Evolutionary conservation across 2,797 vertebrate genomes (phyloP).

Genomic region (Sternarchorhynchus goeldii): DNA sequence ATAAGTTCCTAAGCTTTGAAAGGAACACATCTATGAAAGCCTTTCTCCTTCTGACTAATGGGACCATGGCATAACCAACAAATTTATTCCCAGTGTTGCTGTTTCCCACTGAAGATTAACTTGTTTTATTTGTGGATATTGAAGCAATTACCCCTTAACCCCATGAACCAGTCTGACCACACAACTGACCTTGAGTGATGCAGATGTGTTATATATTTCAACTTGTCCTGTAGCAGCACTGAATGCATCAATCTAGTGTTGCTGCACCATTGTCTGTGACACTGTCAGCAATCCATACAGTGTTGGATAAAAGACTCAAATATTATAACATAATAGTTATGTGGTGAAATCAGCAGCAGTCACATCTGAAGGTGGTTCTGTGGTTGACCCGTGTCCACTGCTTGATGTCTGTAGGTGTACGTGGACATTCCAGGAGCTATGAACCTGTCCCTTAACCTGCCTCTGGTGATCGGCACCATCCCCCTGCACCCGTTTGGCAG

Average conservation of each 20-base stretch:
- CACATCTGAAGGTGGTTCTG: not conserved
- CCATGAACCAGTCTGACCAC: slow-evolving; percentile 37
- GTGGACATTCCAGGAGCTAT: slow-evolving; percentile 95
- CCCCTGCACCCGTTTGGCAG: slow-evolving; percentile 90
- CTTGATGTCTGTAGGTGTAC: slow-evolving; percentile 80
- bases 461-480: slow-evolving; percentile 96
- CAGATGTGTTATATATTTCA: not conserved
- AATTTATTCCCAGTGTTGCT: slow-evolving; percentile 65
- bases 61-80: slow-evolving; percentile 52
- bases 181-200: slow-evolving; percentile 55
- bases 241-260: too few relatives aligned
- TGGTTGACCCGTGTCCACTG: slow-evolving; percentile 2
- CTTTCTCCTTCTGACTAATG: slow-evolving; percentile 52
- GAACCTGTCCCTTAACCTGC: slow-evolving; percentile 93
- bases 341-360: slow-evolving; percentile 3
- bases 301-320: too few relatives aligned
- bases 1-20: not conserved
- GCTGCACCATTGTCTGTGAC: too few relatives aligned
- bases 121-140: slow-evolving; percentile 68
- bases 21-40: slow-evolving; percentile 1
- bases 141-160: slow-evolving; percentile 67
- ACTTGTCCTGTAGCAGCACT: not conserved
- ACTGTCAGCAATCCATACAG: too few relatives aligned
- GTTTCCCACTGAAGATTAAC: slow-evolving; percentile 69
- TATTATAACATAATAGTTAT: too few relatives aligned